A percentile compares a stretch with the other conserved stretches of the same genome.
phyloP scores from a whole-genome alignment of 2,888 invertebrate species.

The Dicranocentrus wangi region DNA sequence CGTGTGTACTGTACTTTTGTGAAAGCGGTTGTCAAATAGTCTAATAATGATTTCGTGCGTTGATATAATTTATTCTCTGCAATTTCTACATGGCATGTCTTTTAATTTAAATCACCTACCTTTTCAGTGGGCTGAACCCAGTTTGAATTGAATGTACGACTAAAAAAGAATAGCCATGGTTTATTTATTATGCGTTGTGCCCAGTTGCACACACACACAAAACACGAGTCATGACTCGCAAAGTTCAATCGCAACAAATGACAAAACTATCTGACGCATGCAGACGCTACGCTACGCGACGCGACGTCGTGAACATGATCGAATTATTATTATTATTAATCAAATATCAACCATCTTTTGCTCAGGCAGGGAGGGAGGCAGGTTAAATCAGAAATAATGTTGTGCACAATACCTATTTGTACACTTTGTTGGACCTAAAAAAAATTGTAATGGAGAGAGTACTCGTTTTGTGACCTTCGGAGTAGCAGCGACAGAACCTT shows the following conservation, averaged over 20 bases:
- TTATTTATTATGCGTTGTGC: background rate
- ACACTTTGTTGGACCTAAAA: too few species aligned
- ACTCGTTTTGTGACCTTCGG: slow-evolving; percentile 41
- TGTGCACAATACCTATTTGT: too few species aligned
- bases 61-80: slow-evolving; percentile 18
- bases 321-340: slow-evolving; percentile 17
- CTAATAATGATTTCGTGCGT: slow-evolving; percentile 25
- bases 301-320: slow-evolving; percentile 10
- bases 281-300: too few species aligned
- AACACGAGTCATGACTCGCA: too few species aligned
- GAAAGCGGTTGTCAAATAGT: background rate
- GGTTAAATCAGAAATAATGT: too few species aligned
- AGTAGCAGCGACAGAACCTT: slow-evolving; percentile 59
- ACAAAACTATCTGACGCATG: too few species aligned
- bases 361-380: too few species aligned
- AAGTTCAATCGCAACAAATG: too few species aligned
- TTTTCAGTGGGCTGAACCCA: slow-evolving; percentile 19
- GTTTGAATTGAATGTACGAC: background rate
- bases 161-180: background rate
- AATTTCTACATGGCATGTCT: background rate
- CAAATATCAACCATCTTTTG: background rate
- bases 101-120: slow-evolving; percentile 36
- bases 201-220: background rate
- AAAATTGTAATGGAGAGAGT: too few species aligned
- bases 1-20: background rate